Base-by-base conservation (phyloP, 2,797 vertebrate species). In the Zonotrichia albicollis region DNA sequence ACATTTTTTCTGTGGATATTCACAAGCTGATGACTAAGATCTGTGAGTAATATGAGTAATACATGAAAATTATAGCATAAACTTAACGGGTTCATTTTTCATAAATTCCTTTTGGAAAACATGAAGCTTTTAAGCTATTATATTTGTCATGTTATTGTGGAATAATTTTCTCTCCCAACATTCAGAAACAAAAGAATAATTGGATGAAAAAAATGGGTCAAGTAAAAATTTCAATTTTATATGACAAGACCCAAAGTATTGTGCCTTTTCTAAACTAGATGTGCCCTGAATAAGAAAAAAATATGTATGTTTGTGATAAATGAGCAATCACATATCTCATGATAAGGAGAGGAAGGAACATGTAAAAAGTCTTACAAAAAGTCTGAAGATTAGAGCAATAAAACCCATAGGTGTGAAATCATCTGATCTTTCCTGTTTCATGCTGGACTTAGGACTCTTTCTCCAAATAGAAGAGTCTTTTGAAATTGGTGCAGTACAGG, bases 401-500 rank as follows among this genome's bases (percentile, higher is more conserved):
- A 82, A 72, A 75, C 5, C 50, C 46, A 9, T 12, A 58, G 17
- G 7, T 57, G 54, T 45, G 18, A 76, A 93, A 45, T 5, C 54
- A 32, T 13, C 8, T 46, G 7, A 68, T 60, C 8, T 65, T 48
- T 38, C 23, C 15, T 75, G 1, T 46, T 79, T 74, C 23, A 34
- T 43, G 5, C 3, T 40, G 26, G 7, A 64, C 73, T 79, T 86
- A 50, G 7, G 15, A 82, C 6, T 29, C 7, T 54, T 73, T 5
- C 17, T 73, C 25, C 7, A 30, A 58, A 58, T 8, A 16, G 27
- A 61, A 73, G 7, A 36, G 8, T 36, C 3, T 42, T 65, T 61
- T 84, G 29, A 55, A 50, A 36, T 45, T 67, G 5, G 1, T 0
- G 1, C 3, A 6, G 5, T 46, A 2, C 3, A 45, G 9, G 1